Conservation (phyloP, 2,113 vertebrate species). For the Cebus imitator region DNA sequence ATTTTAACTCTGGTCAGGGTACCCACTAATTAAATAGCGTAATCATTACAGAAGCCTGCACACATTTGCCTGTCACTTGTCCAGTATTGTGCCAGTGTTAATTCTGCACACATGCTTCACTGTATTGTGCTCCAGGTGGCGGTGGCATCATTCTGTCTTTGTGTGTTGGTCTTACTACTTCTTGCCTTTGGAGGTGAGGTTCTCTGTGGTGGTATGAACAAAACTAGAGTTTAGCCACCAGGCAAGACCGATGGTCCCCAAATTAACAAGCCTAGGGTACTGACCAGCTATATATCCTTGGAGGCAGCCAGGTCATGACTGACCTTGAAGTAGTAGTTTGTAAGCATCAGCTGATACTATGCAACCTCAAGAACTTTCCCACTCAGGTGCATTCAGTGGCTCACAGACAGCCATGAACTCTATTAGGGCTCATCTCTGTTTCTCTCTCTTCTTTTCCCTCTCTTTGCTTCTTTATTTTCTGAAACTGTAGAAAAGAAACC, state of each 20-base stretch:
- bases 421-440: accelerated
- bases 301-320: background rate
- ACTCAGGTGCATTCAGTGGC: background rate
- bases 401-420: background rate
- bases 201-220: background rate
- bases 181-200: background rate
- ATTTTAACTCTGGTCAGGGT: background rate
- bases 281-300: background rate
- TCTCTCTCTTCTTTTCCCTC: too few relatives aligned
- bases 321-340: background rate
- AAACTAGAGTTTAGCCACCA: background rate
- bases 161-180: background rate
- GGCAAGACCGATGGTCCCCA: background rate
- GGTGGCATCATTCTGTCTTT: background rate
- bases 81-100: background rate
- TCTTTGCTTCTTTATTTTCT: background rate
- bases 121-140: background rate
- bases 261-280: background rate
- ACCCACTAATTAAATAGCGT: background rate
- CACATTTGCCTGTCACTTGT: background rate
- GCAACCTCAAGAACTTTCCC: background rate
- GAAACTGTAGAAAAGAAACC: background rate
- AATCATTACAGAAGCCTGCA: background rate
- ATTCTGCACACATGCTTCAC: background rate
- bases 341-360: background rate